Evolutionary conservation across 2,113 vertebrate species (phyloP), one percentile per base, ranked within the genome.

Genomic region (Atlantisia rogersi): DNA sequence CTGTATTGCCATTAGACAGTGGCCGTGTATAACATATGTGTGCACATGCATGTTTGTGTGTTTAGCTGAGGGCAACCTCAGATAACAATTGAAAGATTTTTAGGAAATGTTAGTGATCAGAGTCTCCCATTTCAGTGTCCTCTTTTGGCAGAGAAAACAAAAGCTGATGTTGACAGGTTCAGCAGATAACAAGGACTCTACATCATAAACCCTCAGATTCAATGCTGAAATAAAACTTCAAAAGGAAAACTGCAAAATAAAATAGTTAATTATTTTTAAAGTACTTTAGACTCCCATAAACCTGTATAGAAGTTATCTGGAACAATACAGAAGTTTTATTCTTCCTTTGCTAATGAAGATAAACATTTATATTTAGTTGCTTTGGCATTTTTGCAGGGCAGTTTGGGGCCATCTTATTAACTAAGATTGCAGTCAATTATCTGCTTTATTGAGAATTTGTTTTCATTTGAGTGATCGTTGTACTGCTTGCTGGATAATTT

Each of bases 391-490:
- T 83, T 95, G 76, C 71, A 77, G 89, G 81, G 62, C 86, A 95
- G 35, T 86, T 95, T 88, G 88, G 17, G 62, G 83, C 70, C 37
- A 87, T 92, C 84, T 93, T 96, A 94, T 95, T 94, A 96, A 97
- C 84, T 97, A 93, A 94, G 62, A 96, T 93, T 97, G 89, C 90
- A 96, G 95, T 97, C 91, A 93, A 91, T 97, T 95, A 95, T 88
- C 86, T 93, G 40, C 73, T 94, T 91, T 94, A 94, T 92, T 96
- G 94, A 90, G 52, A 93, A 96, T 97, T 70, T 95, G 68, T 96
- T 97, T 97, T 97, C 97, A 96, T 94, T 96, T 94, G 88, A 88
- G 44, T 97, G 87, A 94, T 96, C 94, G 87, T 95, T 92, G 70
- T 79, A 70, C 37, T 94, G 62, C 74, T 90, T 87, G 44, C 53